Evolutionary conservation across 2,888 invertebrate species (phyloP), one percentile per base, ranked within the genome.

Genomic region (Dermolepida albohirtum): DNA sequence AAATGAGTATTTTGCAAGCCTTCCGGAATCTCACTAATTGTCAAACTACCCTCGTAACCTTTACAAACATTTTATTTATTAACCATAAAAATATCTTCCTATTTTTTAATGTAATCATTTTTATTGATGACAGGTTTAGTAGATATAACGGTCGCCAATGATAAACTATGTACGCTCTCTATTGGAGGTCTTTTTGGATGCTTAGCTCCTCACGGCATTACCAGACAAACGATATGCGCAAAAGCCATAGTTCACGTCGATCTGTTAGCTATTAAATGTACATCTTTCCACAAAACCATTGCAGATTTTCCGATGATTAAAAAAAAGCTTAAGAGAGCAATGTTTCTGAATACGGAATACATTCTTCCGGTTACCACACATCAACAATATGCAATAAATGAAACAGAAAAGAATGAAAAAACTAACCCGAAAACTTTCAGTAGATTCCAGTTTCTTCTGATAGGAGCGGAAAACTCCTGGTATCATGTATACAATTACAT

Each of bases 121-220:
- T 10, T 8, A 17, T 40, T 29, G n/a, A 10, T 4, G 29, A 12
- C 10, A 59, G 59, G 59, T 29, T 27, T 47, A 39, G 70, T 73
- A 8, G 66, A 71, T 22, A 67, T 74, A 17, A 47, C 50, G 22
- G 55, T 68, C 27, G 68, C 65, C 17, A 54, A 59, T 29, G 47
- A 51, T 12, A 57, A 40, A 39, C 29, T 68, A 8, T 65, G 64
- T n/a, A 41, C 16, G 0, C 50, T 68, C 2, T 50, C 41, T 14
- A 39, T 59, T 7, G 75, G 75, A 7, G 74, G 72, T 10, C 65
- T 75, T 8, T 75, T 75, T 67, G 75, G 75, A 8, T 72, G 73
- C 64, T 72, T 75, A 6, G 63, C 69, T 40, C 50, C 55, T 16
- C 40, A 67, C n/a, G 70, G 70, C 10, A 55, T 64, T 14, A 70